A percentile compares a stretch with the other conserved stretches of the same genome.
Evolutionary conservation across 2,888 invertebrate species (phyloP).

Genomic region (Tridacna crocea): DNA sequence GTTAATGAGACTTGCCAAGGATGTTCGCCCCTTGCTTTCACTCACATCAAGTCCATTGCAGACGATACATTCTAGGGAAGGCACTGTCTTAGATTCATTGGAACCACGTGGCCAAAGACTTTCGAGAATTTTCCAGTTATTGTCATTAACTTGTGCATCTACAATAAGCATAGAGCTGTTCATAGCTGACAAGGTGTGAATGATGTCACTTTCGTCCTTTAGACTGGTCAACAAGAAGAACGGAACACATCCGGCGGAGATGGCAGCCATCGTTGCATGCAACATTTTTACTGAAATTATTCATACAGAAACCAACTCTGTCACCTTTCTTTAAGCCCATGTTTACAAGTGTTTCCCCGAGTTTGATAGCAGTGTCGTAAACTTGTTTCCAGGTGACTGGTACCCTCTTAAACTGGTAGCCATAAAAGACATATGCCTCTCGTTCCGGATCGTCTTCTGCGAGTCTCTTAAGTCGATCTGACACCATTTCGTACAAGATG

Average conservation of each 20-base stretch:
- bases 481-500: slow-evolving; percentile 49
- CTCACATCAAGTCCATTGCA: slow-evolving; percentile 24
- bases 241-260: slow-evolving; percentile 49
- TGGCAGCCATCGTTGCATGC: slow-evolving; percentile 28
- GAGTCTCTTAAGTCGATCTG: slow-evolving; percentile 41
- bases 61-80: slow-evolving; percentile 35
- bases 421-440: slow-evolving; percentile 52
- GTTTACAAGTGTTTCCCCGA: slow-evolving; percentile 35
- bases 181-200: slow-evolving; percentile 5
- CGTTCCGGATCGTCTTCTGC: slow-evolving; percentile 50
- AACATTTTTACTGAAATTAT: slow-evolving; percentile 53
- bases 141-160: slow-evolving; percentile 33
- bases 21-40: background rate
- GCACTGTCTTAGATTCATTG: slow-evolving; percentile 5
- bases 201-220: slow-evolving; percentile 56
- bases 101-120: slow-evolving; percentile 34
- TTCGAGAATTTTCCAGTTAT: slow-evolving; percentile 50
- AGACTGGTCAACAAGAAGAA: slow-evolving; percentile 37
- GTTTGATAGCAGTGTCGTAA: slow-evolving; percentile 20
- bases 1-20: background rate
- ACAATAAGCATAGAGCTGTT: slow-evolving; percentile 28
- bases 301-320: slow-evolving; percentile 48
- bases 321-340: slow-evolving; percentile 43
- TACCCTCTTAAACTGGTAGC: slow-evolving; percentile 18
- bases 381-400: slow-evolving; percentile 44